A percentile compares a stretch with the other conserved stretches of the same genome.
Evolutionary conservation across 2,888 invertebrate genomes (phyloP).

Genomic region (Drosophila mimetica): DNA sequence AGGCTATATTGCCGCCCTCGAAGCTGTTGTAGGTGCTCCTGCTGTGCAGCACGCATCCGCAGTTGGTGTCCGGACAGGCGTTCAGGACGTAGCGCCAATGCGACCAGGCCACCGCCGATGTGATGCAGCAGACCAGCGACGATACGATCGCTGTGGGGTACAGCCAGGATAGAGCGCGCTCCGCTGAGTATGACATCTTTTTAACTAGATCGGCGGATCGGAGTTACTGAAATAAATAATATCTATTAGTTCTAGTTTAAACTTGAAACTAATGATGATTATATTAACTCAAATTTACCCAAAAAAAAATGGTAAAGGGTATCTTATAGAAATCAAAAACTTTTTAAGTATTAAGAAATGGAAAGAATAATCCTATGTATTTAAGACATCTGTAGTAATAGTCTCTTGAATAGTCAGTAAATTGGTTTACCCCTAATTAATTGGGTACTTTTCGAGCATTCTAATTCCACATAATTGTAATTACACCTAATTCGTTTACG

Average conservation of each 20-base stretch:
- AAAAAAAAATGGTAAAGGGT: no score
- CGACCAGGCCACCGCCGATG: conserved; percentile 87
- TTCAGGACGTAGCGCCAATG: conserved; percentile 89
- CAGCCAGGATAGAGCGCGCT: conserved; percentile 80
- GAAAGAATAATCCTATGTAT: no score
- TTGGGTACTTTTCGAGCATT: conserved; percentile 29
- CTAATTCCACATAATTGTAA: conserved; percentile 44
- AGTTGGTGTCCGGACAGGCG: conserved; percentile 88
- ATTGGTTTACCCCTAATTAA: conserved; percentile 24
- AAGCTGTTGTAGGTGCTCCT: conserved; percentile 87
- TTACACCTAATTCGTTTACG: conserved; percentile 27
- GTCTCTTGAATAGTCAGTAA: not conserved
- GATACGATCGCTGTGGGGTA: conserved; percentile 81
- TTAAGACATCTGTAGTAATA: not conserved
- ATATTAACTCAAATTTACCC: no score
- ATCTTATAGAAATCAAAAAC: no score
- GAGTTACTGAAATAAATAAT: not conserved
- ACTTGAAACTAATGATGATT: no score
- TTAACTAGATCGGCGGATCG: conserved; percentile 10
- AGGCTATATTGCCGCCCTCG: conserved; percentile 88
- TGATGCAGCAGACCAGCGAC: conserved; percentile 82
- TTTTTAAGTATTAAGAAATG: no score
- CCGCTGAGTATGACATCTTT: conserved; percentile 82
- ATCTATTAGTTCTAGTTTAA: not conserved
- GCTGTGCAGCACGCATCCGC: conserved; percentile 89